Evolutionary conservation across 30 jellyfish, hydroid and myxozoan genomes (phyloP), one percentile per base, ranked within the genome.

Genomic region (Pseudorhiza aurosa): DNA sequence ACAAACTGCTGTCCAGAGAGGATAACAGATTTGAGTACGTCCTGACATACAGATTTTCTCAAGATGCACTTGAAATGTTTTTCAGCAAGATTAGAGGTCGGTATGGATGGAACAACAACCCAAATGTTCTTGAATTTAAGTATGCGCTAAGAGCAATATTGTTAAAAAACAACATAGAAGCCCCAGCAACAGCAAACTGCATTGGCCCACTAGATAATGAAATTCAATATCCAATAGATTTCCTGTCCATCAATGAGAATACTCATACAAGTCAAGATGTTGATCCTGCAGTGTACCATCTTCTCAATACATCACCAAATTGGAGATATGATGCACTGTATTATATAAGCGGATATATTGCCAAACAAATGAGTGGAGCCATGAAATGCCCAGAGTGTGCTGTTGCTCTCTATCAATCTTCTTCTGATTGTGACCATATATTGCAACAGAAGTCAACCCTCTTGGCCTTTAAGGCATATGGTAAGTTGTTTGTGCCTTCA

Each of bases 1-100:
- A 35, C 17, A 2, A 30, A 2, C 62, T 63, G 57, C 17, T 63
- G 4, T 63, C 53, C 53, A 26, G 62, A 26, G 65, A 56, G 44
- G 9, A 31, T 5, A 51, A 58, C n/a, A 19, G 42, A 29, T 75
- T 75, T 33, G 56, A 32, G 27, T 75, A 75, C 26, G 65, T 75
- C 5, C n/a, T 56, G 32, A 31, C 89, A 62, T 37, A 77, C 30
- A 42, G 53, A 43, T 77, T 58, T 46, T 77, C 89, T 11, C 89
- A 77, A 44, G 89, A 77, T 77, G 58, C 82, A 39, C 46, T 77
- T 40, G 89, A 77, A 58, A 77, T 77, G 87, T 40, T 57, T 31
- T 77, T 77, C 71, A 77, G 81, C 74, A 77, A 77, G 58, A 60
- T 62, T 3, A 58, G 89, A 3, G 82, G 71, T 36, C 82, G 89